phyloP scores from a whole-genome alignment of 2,888 invertebrate species.

The Xiphydria camelus region DNA sequence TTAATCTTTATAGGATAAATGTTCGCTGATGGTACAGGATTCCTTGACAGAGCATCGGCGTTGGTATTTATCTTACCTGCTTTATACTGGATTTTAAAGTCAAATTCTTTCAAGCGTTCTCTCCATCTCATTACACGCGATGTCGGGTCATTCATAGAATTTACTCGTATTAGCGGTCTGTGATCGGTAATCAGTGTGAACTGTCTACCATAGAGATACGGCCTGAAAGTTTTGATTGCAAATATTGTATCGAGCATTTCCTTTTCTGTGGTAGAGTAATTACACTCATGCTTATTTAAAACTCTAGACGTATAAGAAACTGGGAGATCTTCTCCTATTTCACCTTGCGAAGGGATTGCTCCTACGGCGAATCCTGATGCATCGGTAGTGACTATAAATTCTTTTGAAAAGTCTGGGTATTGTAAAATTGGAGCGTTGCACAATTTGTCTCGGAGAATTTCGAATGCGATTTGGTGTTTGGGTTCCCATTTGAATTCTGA shows the following conservation, averaged over 20 bases:
- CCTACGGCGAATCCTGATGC: slow-evolving; percentile 1
- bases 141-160: background rate
- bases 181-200: slow-evolving; percentile 1
- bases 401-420: slow-evolving; percentile 1
- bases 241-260: background rate
- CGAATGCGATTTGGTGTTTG: background rate
- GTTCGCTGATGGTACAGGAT: no score
- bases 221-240: background rate
- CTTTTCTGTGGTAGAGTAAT: slow-evolving; percentile 12
- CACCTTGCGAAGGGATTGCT: background rate
- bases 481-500: background rate
- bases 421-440: background rate
- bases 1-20: no score
- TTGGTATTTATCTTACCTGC: background rate
- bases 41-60: slow-evolving; percentile 1
- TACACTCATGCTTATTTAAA: slow-evolving; percentile 17
- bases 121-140: background rate
- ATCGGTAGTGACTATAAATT: slow-evolving; percentile 1
- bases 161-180: background rate
- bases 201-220: background rate
- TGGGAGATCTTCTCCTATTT: slow-evolving; percentile 10
- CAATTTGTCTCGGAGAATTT: background rate
- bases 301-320: slow-evolving; percentile 23
- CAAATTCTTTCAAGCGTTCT: slow-evolving; percentile 8
- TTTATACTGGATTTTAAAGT: slow-evolving; percentile 4